Conservation (phyloP, 2,888 invertebrate species). For the Calameuta pallipes region DNA sequence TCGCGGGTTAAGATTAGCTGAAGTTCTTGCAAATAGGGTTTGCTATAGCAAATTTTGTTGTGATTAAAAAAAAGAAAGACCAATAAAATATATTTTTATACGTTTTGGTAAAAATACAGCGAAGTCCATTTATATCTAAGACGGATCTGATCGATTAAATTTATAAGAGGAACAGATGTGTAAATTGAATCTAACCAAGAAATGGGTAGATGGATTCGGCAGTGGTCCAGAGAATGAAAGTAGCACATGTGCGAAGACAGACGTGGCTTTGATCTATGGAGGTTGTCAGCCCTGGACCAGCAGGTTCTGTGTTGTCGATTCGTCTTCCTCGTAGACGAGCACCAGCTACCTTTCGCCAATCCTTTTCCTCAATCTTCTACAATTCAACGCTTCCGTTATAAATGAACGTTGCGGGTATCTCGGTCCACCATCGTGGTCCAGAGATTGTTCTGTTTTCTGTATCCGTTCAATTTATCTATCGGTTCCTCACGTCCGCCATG, state of each 20-base stretch:
- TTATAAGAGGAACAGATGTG: neutral
- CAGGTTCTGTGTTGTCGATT: slow-evolving; percentile 59
- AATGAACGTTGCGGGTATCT: slow-evolving; percentile 49
- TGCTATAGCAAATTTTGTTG: neutral
- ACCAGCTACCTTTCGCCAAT: slow-evolving; percentile 51
- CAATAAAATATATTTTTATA: neutral
- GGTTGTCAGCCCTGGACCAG: slow-evolving; percentile 50
- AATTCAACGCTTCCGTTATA: slow-evolving; percentile 47
- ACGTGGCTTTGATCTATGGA: slow-evolving; percentile 55
- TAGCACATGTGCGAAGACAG: slow-evolving; percentile 10
- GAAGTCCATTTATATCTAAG: neutral
- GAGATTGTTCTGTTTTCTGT: slow-evolving; percentile 45
- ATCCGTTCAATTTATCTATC: slow-evolving; percentile 52
- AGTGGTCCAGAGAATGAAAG: neutral
- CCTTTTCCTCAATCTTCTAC: slow-evolving; percentile 46
- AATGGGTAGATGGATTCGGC: neutral
- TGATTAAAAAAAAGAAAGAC: neutral
- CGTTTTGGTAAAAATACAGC: neutral
- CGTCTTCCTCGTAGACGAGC: slow-evolving; percentile 51
- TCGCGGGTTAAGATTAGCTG: neutral
- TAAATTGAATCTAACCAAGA: neutral
- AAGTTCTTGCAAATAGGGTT: neutral
- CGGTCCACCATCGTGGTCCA: slow-evolving; percentile 39
- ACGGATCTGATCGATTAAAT: neutral
- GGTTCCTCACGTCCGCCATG: slow-evolving; percentile 35